Evolutionary conservation across 2,888 invertebrate genomes (phyloP).

Genomic region (Lutraria lutraria): DNA sequence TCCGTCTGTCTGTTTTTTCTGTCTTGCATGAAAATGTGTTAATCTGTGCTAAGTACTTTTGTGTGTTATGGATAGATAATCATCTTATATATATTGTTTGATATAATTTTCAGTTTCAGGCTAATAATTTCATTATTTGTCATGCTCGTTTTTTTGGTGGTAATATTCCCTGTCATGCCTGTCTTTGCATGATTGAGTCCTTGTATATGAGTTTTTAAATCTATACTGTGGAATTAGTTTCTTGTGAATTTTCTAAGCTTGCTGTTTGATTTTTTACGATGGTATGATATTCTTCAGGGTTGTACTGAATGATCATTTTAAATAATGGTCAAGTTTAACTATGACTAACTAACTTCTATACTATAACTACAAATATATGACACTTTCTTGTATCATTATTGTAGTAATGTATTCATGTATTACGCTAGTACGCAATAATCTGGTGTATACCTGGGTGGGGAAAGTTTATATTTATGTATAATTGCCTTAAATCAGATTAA

Average conservation of each 20-base stretch:
- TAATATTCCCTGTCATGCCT: background rate
- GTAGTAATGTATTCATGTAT: slow-evolving; percentile 2
- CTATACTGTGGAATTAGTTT: background rate
- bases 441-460: background rate
- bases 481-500: background rate
- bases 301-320: background rate
- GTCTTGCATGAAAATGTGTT: too few relatives aligned
- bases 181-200: background rate
- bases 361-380: background rate
- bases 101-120: too few relatives aligned
- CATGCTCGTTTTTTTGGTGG: too few relatives aligned
- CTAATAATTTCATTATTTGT: too few relatives aligned
- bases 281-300: background rate
- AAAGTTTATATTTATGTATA: background rate
- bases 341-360: slow-evolving; percentile 8
- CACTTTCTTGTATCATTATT: background rate
- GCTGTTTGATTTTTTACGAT: background rate
- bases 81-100: too few relatives aligned
- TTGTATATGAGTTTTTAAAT: background rate
- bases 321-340: background rate
- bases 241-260: background rate
- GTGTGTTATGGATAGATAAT: too few relatives aligned
- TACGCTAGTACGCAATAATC: background rate
- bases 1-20: too few relatives aligned
- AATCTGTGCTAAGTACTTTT: too few relatives aligned